A percentile compares a stretch with the other conserved stretches of the same genome.
Evolutionary conservation across 2,888 invertebrate species (phyloP).

Genomic region (Entomobrya multifasciata): DNA sequence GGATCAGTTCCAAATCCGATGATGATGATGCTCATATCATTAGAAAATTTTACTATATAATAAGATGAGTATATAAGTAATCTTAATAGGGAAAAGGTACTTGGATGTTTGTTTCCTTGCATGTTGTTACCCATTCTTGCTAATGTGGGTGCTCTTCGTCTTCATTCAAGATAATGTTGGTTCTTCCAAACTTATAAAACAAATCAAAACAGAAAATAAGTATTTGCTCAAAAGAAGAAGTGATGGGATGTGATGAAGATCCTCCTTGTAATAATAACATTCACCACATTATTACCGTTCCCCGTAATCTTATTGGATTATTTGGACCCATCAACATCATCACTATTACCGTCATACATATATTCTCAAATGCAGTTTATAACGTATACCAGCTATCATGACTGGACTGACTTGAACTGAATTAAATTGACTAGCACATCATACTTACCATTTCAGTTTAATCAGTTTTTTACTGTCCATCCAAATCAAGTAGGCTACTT

Average conservation of each 20-base stretch:
- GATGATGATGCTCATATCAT: slow-evolving; percentile 22
- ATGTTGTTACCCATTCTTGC: background rate
- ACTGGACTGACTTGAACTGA: slow-evolving; percentile 8
- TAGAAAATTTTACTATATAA: background rate
- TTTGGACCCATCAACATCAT: slow-evolving; percentile 53
- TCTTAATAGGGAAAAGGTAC: background rate
- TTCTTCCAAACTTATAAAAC: background rate
- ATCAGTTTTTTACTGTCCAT: slow-evolving; percentile 38
- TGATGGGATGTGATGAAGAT: slow-evolving; percentile 65
- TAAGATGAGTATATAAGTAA: slow-evolving; percentile 24
- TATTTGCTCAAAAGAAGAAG: slow-evolving; percentile 42
- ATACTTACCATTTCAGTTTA: slow-evolving; percentile 38
- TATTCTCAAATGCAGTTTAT: too few relatives aligned
- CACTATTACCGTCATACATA: slow-evolving; percentile 12
- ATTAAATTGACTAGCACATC: slow-evolving; percentile 15
- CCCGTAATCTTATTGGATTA: slow-evolving; percentile 72
- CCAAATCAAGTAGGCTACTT: too few relatives aligned
- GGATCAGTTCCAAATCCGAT: slow-evolving; percentile 63
- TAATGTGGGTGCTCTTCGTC: background rate
- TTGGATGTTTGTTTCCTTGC: background rate
- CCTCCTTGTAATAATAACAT: slow-evolving; percentile 69
- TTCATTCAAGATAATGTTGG: background rate
- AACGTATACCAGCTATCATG: too few relatives aligned
- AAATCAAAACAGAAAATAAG: background rate
- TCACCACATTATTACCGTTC: slow-evolving; percentile 68